Percentiles rank a stretch among this genome's conserved stretches.
These are phyloP conservation scores for Corythornis madagascariensis DNA, from an alignment of 2,113 vertebrate genomes.

Conservation along the genomic window DNA sequence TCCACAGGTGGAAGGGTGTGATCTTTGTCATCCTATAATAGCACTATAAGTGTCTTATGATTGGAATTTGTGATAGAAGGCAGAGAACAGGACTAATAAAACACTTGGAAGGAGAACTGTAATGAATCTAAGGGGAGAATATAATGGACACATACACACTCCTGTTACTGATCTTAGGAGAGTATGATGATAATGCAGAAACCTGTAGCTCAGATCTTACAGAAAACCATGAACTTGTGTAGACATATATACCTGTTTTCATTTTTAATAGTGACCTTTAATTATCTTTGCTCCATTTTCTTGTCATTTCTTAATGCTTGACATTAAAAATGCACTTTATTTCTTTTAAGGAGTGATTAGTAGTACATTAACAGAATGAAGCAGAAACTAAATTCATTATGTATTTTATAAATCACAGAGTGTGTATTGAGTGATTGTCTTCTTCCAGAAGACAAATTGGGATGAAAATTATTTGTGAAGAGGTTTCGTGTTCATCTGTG, in stretches of 20 bases:
- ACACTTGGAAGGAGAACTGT: not conserved
- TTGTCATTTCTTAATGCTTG: not conserved
- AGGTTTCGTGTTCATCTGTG: not conserved
- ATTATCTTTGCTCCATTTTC: not conserved
- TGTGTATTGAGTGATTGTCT: not conserved
- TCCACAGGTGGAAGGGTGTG: not conserved
- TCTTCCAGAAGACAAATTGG: not conserved
- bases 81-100: not conserved
- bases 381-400: not conserved
- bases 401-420: not conserved
- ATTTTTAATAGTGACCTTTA: not conserved
- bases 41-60: not conserved
- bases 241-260: not conserved
- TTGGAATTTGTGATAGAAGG: not conserved
- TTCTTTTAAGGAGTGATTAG: not conserved
- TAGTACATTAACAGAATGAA: not conserved
- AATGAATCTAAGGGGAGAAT: not conserved
- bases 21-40: not conserved
- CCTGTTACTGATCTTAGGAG: not conserved
- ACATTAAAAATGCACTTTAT: not conserved
- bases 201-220: not conserved
- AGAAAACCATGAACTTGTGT: not conserved
- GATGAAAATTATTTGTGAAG: not conserved
- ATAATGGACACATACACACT: not conserved
- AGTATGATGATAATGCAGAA: not conserved